Percentiles rank a stretch among this genome's conserved stretches.
These are phyloP conservation scores for Salvelinus sp. DNA, from an alignment of 2,113 vertebrate genomes.

Conservation along the genomic window DNA sequence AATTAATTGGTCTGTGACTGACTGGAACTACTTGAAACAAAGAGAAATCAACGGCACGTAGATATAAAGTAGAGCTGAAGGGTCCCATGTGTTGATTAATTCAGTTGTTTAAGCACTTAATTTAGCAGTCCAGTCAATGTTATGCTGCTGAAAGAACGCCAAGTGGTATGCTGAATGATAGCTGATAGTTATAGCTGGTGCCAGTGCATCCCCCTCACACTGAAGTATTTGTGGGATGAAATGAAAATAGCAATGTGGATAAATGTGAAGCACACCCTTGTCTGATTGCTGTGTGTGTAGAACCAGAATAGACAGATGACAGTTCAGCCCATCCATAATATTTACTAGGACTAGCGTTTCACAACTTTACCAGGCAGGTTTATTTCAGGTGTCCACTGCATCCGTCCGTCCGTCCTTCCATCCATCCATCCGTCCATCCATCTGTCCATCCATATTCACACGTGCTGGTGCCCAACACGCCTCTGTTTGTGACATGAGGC, in stretches of 20 bases:
- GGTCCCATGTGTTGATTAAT: no score
- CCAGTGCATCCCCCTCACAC: background rate
- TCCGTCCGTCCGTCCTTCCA: constrained; percentile 10
- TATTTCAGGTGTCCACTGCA: constrained; percentile 43
- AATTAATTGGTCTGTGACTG: background rate
- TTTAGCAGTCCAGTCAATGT: no score
- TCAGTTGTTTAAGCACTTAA: no score
- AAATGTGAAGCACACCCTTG: background rate
- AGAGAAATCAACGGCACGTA: no score
- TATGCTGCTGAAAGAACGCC: no score
- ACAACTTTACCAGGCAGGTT: constrained; percentile 1
- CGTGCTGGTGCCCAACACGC: no score
- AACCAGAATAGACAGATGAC: constrained; percentile 53
- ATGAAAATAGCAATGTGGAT: background rate
- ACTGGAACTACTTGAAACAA: no score
- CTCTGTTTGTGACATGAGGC: constrained; percentile 10
- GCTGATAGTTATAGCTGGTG: constrained; percentile 2
- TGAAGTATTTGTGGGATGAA: constrained; percentile 5
- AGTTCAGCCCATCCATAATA: constrained; percentile 8
- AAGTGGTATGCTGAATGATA: no score
- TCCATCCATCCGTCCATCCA: background rate
- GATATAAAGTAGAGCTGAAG: no score
- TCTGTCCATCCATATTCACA: no score
- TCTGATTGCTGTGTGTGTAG: constrained; percentile 34
- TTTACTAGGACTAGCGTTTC: background rate